phyloP scores from a whole-genome alignment of 2,888 invertebrate species.

The Drosophila mettleri region DNA sequence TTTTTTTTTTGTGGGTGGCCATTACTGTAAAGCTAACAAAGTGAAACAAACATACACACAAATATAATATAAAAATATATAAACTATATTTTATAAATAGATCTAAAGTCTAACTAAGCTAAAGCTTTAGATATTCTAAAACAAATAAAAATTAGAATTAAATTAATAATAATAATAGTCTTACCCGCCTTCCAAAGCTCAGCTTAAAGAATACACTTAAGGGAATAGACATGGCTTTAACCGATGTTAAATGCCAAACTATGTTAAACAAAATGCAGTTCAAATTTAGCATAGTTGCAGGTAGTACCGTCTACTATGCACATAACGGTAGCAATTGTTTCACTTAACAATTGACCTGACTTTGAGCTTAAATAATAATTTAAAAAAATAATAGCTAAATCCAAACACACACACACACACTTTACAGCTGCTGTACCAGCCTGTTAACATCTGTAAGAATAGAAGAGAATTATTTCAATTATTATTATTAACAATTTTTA shows the following conservation, averaged over 20 bases:
- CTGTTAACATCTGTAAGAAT: conserved; percentile 39
- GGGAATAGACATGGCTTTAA: conserved; percentile 11
- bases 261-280: conserved; percentile 1
- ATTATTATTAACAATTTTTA: conserved; percentile 28
- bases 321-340: conserved; percentile 84
- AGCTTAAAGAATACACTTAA: conserved; percentile 10
- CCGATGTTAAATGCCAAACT: conserved; percentile 8
- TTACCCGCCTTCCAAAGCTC: conserved; percentile 36
- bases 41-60: conserved; percentile 15
- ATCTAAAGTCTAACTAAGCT: conserved; percentile 13
- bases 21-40: conserved; percentile 47
- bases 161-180: conserved; percentile 11
- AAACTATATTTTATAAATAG: conserved; percentile 4
- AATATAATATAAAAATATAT: conserved; percentile 7
- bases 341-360: conserved; percentile 83
- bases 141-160: neutral
- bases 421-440: neutral
- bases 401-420: neutral
- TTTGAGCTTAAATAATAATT: conserved; percentile 28
- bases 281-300: conserved; percentile 79
- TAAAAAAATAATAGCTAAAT: neutral
- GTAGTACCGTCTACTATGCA: conserved; percentile 85
- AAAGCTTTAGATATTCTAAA: conserved; percentile 10
- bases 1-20: conserved; percentile 8
- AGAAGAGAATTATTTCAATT: conserved; percentile 15